Evolutionary conservation across 2,797 vertebrate genomes (phyloP), one percentile per base, ranked within the genome.

Genomic region (Cynodonichthys magdalenae): DNA sequence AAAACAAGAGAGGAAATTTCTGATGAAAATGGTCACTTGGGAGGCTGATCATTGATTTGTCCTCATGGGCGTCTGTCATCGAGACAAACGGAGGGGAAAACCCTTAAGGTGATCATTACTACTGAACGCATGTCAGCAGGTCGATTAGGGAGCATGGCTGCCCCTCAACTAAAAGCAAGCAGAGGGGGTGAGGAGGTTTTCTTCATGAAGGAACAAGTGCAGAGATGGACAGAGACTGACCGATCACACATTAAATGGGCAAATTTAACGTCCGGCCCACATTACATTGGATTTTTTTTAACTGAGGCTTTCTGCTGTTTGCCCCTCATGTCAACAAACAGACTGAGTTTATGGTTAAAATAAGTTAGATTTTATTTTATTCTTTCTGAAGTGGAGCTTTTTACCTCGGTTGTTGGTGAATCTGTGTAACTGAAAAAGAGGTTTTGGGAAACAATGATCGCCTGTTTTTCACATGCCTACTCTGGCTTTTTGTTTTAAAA

Each of bases 31-130:
- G 18, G 71, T 79, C 78, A 64, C 67, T 66, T 42, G 66, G 57
- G 69, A 48, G 73, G 89, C 90, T 75, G 78, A 83, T 92, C 93
- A 95, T 95, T 89, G 94, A 95, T 96, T 92, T 89, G 74, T 90
- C 86, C 87, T 94, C 80, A 74, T 79, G 67, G 86, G 34, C 71
- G 81, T 87, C 90, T 86, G 85, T 91, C 90, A 92, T 27, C 75
- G 83, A 93, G 88, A 91, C 87, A 90, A 93, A 91, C 79, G 84
- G 71, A 84, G 79, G 86, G 79, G 86, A 86, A 90, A 93, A 91
- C 91, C 94, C 94, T 90, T 87, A 90, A 92, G 93, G 92, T 93
- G 92, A 94, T 94, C 92, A 93, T 95, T 94, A 95, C 89, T 63
- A 86, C 89, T 80, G 88, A 94, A 90, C 85, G 80, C 89, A 77